Base-by-base conservation (phyloP, 2,888 invertebrate species). In the Andrena camellia region DNA sequence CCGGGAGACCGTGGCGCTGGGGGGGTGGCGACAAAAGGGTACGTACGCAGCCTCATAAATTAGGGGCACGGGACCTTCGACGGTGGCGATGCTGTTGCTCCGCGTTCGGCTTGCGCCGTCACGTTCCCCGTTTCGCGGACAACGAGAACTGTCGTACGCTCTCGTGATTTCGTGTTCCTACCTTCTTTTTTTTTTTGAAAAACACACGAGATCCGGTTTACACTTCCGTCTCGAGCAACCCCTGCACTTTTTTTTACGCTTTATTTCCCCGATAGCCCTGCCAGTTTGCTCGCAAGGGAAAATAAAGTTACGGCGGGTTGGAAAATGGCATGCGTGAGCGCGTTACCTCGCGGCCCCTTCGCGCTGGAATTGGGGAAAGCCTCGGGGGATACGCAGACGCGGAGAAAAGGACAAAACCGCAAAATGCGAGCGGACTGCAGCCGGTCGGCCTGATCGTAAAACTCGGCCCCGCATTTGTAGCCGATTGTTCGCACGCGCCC, bases 41-140 rank as follows among this genome's bases (percentile, higher is more conserved):
- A 72, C 74, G 64, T 77, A 70, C 74, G 83, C 77, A 54, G 76
- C 71, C 77, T 72, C 84, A 89, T 88, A 89, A 88, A 89, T 89
- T 89, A 86, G 87, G 88, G 87, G 62, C 63, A 84, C 79, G 78
- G 71, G 72, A 82, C 77, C 83, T 88, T 81, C 78, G 71, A 77
- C 78, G 66, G 68, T 70, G 67, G 66, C 59, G 20, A n/a, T 29
- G 71, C 52, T 82, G 68, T 77, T 71, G 59, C 60, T 66, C 23
- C 29, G 20, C 2, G 48, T 35, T 64, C 73, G 31, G 59, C 17
- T 72, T 69, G 81, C 64, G 63, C 8, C 75, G 57, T 64, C 68
- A 72, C 81, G 77, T 70, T 5, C 63, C 72, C 59, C 52, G 64
- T 62, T 52, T 13, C 66, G 77, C 54, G 42, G 35, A 67, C 64